Evolutionary conservation across 2,113 vertebrate genomes (phyloP), one percentile per base, ranked within the genome.

Genomic region (Boleophthalmus pectinirostris): DNA sequence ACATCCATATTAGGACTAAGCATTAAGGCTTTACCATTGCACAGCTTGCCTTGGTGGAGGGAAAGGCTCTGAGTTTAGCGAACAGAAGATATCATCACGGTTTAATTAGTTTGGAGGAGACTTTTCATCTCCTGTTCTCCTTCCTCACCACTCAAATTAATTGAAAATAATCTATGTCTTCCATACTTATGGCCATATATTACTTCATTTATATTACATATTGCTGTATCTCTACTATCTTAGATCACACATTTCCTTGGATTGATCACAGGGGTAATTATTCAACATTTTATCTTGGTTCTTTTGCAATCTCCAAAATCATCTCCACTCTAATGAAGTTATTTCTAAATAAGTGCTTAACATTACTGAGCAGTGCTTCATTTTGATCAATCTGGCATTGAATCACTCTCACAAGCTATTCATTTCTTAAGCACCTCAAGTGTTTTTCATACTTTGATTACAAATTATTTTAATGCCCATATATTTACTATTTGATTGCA

Each of bases 321-420:
- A 82, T 72, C 76, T 69, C 80, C 79, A 77, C 74, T 77, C 67
- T 81, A 90, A 85, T 80, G 82, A 82, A 72, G 74, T 86, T 80
- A 82, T 87, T 85, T 89, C 47, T 90, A 74, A 75, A 77, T 72
- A 87, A 77, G 63, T 68, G 47, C 33, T 29, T 74, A 25, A n/a
- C 47, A 51, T 82, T 68, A 72, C 43, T 73, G 35, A 64, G 70
- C 58, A 58, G 66, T 61, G 68, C 58, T 83, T 66, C 43, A 18
- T 64, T 79, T 72, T 72, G 25, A 47, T 72, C 46, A 35, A 51
- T 68, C 64, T 63, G 49, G 69, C 46, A 64, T 12, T 18, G 16
- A 66, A 13, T 83, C 24, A 15, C 21, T 46, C 66, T 38, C 64
- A 18, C 29, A 9, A 33, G 21, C 10, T 14, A 2, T 61, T 33